Conservation (phyloP, 2,888 invertebrate species). For the Thalpophila matura region DNA sequence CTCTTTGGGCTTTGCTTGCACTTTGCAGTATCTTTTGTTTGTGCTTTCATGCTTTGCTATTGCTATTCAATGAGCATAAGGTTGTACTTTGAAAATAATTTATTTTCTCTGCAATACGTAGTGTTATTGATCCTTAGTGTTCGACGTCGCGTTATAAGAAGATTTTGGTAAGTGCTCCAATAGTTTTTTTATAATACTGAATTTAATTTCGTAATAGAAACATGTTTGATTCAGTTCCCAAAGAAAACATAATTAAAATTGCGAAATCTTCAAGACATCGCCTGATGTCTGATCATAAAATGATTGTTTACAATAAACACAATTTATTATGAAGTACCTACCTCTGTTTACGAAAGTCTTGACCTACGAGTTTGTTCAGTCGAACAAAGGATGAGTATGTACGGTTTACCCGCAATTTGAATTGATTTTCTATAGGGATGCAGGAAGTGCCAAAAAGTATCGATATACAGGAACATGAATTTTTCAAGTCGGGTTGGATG, state of each 20-base stretch:
- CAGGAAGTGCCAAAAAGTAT: no score
- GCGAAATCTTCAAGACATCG: conserved; percentile 28
- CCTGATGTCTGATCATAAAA: conserved; percentile 14
- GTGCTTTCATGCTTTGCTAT: conserved; percentile 40
- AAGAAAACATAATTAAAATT: conserved; percentile 31
- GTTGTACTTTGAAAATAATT: conserved; percentile 46
- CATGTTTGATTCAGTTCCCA: conserved; percentile 14
- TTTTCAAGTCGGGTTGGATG: no score
- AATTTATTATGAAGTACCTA: neutral
- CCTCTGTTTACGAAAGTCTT: neutral
- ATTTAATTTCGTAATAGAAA: conserved; percentile 3
- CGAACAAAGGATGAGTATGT: conserved; percentile 38
- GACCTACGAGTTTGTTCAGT: conserved; percentile 1
- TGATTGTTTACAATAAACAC: neutral
- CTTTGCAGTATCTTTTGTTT: conserved; percentile 52
- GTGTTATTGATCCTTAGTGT: conserved; percentile 39
- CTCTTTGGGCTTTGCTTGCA: conserved; percentile 39
- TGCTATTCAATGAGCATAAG: conserved; percentile 37
- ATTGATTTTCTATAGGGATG: no score
- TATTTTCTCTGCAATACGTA: conserved; percentile 47
- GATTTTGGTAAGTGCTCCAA: conserved; percentile 46
- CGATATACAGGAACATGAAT: no score
- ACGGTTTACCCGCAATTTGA: conserved; percentile 42
- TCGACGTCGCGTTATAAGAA: conserved; percentile 5
- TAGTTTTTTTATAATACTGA: neutral